A percentile compares a stretch with the other conserved stretches of the same genome.
phyloP scores from a whole-genome alignment of 2,113 vertebrate species.

The Otus sunia region DNA sequence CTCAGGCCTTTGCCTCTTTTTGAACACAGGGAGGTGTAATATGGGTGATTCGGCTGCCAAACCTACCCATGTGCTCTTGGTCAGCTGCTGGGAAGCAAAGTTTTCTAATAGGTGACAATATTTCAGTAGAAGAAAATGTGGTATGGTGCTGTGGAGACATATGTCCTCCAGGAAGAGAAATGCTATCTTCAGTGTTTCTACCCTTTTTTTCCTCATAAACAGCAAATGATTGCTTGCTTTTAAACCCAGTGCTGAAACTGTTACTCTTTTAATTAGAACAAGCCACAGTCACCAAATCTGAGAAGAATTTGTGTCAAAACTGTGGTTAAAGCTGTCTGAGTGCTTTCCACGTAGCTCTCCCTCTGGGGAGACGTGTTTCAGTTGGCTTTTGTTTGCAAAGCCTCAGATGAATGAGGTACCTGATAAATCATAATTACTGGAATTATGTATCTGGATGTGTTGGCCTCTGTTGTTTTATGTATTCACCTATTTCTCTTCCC shows the following conservation, averaged over 20 bases:
- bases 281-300: background rate
- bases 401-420: background rate
- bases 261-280: background rate
- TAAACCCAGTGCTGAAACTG: background rate
- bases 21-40: background rate
- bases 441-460: background rate
- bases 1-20: background rate
- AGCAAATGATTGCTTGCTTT: background rate
- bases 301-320: slow-evolving; percentile 26
- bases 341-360: background rate
- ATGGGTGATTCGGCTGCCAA: background rate
- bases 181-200: background rate
- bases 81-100: background rate
- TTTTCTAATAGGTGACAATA: background rate
- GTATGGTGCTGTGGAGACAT: background rate
- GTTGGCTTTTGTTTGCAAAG: background rate
- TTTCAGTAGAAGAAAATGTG: background rate
- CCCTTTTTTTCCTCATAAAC: background rate
- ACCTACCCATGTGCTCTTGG: background rate
- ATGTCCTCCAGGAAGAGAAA: background rate
- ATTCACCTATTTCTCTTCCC: background rate
- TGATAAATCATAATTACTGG: background rate
- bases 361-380: background rate
- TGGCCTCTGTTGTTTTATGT: background rate
- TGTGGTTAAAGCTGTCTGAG: slow-evolving; percentile 21